Evolutionary conservation across 2,888 invertebrate species (phyloP), one percentile per base, ranked within the genome.

Genomic region (Stratiomys singularior): DNA sequence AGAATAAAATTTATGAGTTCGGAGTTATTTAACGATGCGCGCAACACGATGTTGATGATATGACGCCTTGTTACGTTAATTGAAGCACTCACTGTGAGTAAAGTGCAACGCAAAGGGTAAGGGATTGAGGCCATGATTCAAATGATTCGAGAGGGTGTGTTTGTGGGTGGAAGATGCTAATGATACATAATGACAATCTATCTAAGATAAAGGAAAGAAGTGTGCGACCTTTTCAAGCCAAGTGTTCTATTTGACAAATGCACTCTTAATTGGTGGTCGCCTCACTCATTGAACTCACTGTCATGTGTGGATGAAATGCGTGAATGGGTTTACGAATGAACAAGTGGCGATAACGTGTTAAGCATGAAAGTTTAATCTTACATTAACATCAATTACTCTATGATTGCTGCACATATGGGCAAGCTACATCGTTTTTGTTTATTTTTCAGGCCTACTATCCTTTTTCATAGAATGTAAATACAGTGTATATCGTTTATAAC

Each of bases 51-150:
- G 37, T 37, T 3, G 37, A 37, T 37, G 37, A 37, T 37, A 37
- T 37, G 74, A 74, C 74, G 58, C 37, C 74, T 74, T 74, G 74
- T 58, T 74, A 37, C 58, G 37, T 74, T 60, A 74, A 74, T 74
- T 74, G 74, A 74, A 37, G 37, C 44, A 74, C 58, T 58, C 58
- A 60, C 58, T 44, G 58, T 74, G 37, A 21, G 47, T 21, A 69
- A 1, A 23, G 69, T 69, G 69, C 46, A 69, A 13, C 15, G 46
- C 69, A 0, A 69, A 13, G 37, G 37, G 28, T 18, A 52, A 13
- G 15, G 28, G 28, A 28, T 64, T 30, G 37, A 18, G 27, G 66
- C 37, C 9, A 37, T 37, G 30, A 9, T 9, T 37, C 37, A 37
- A 37, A 18, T 13, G 46, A 47, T 47, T 47, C 47, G 9, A 47